Conservation (phyloP, 2,113 vertebrate species). For the Leptobrachium ailaonicum region DNA sequence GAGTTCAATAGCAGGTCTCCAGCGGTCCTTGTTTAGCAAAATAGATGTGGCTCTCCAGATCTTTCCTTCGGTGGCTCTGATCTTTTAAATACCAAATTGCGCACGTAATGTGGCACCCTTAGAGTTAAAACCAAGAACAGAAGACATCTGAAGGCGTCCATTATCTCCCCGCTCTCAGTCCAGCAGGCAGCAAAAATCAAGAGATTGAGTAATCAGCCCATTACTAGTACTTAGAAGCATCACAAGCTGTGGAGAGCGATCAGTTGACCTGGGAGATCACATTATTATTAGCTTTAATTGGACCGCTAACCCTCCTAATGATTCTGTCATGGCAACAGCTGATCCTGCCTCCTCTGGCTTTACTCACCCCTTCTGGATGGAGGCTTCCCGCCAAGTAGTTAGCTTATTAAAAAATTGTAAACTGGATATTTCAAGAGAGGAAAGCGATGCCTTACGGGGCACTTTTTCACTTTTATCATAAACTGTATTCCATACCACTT, state of each 20-base stretch:
- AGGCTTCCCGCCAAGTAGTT: not conserved
- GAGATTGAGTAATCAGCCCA: slow-evolving; percentile 40
- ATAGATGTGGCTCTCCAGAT: no score
- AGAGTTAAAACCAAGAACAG: not conserved
- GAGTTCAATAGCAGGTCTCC: no score
- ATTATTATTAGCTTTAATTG: slow-evolving; percentile 48
- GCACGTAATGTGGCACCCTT: not conserved
- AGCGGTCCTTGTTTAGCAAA: no score
- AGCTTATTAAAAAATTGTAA: not conserved
- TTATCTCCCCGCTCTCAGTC: slow-evolving; percentile 22
- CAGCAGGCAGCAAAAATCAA: slow-evolving; percentile 7
- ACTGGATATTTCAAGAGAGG: no score
- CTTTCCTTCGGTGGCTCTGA: no score
- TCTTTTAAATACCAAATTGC: no score
- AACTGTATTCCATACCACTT: no score
- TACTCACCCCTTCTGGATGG: not conserved
- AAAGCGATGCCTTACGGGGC: no score
- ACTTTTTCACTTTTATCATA: no score
- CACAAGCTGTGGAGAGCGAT: slow-evolving; percentile 37
- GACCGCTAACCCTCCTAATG: slow-evolving; percentile 25
- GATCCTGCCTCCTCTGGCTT: not conserved
- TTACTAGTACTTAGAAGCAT: slow-evolving; percentile 34
- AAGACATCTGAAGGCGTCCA: not conserved
- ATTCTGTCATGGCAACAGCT: slow-evolving; percentile 40
- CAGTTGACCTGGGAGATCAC: slow-evolving; percentile 43